These are phyloP conservation scores for Morus bassanus DNA, from an alignment of 2,797 vertebrate genomes.

Conservation along the genomic window DNA sequence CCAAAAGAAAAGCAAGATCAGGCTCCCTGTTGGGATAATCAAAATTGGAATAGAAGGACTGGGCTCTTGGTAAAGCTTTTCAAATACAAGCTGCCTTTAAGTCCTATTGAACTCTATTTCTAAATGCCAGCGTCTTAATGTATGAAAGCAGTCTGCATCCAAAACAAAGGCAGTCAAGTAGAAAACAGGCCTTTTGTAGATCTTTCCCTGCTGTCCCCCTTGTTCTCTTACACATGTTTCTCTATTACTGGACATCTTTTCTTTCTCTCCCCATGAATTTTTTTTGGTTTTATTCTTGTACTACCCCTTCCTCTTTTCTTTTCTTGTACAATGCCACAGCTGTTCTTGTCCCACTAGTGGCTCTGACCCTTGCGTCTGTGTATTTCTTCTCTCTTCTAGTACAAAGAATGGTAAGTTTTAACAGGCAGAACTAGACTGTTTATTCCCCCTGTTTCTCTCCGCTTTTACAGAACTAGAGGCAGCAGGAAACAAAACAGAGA, in stretches of 20 bases:
- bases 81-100: not conserved
- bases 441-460: not conserved
- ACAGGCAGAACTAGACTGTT: not conserved
- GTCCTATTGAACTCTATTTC: not conserved
- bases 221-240: not conserved
- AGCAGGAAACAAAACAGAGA: not conserved
- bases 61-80: not conserved
- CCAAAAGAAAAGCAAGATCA: not conserved
- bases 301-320: not conserved
- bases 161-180: not conserved
- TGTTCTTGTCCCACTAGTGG: not conserved
- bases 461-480: not conserved
- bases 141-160: not conserved
- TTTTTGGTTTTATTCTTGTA: not conserved
- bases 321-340: not conserved
- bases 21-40: not conserved
- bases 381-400: not conserved
- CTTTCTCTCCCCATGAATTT: not conserved
- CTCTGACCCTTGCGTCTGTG: not conserved
- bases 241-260: not conserved
- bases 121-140: not conserved
- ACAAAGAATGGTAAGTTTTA: not conserved
- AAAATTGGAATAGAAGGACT: not conserved
- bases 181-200: not conserved
- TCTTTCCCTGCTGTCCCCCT: not conserved